Base-by-base conservation (phyloP, 1,140 invertebrate species). In the Bombus superbus region DNA sequence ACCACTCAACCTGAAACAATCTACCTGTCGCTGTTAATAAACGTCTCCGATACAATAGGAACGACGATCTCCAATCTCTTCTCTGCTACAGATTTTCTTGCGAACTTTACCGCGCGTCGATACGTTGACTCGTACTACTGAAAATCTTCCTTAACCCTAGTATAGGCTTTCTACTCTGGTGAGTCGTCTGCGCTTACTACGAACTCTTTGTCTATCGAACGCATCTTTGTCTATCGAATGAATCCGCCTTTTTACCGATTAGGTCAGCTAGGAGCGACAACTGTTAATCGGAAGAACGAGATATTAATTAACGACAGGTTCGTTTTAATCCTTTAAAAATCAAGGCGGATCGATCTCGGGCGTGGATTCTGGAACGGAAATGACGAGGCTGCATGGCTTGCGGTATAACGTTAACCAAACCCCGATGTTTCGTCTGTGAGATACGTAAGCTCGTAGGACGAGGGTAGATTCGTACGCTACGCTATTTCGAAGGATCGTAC, bases 371-470 rank as follows among this genome's bases (percentile, higher is more conserved):
- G 68, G 42, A 74, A 62, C 44, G 78, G 38, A 78, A 79, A 88
- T 64, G 81, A 35, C 82, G 68, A 85, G 53, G 62, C 88, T 62
- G 73, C 74, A 74, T 76, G 73, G 77, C 38, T 38, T 35, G n/a
- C 38, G 57, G 35, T 22, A 75, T 59, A 64, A 38, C 38, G 44
- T 59, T 71, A 47, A 38, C 40, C 53, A 53, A 53, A 22, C 5
- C 47, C 0, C 47, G 18, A 53, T 53, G 47, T 53, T 53, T 53
- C 47, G 47, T 53, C 47, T 8, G 47, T 22, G 47, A n/a, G 57
- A 40, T 28, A 32, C 35, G 22, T 25, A 22, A 10, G 32, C 47
- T 13, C 40, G 47, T 28, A n/a, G 62, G 53, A 28, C 38, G 38
- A 62, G 38, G 38, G 28, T 3, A 35, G 35, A 59, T 71, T 40